phyloP scores from a whole-genome alignment of 2,888 invertebrate genomes.

The Unio pictorum region DNA sequence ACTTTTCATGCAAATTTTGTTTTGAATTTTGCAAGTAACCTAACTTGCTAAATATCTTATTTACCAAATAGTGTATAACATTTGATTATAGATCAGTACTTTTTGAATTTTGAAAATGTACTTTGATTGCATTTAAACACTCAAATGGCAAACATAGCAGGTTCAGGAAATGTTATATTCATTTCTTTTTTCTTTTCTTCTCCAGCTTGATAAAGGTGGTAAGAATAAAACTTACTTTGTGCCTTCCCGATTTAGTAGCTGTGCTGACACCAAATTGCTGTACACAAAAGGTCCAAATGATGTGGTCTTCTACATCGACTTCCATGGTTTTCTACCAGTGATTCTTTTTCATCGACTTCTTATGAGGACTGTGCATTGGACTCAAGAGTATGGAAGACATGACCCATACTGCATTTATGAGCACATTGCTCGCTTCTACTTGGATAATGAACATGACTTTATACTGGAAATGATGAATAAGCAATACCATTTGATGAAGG shows the following conservation, averaged over 20 bases:
- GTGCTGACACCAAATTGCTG: constrained; percentile 32
- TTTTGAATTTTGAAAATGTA: too few relatives aligned
- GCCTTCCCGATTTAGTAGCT: constrained; percentile 54
- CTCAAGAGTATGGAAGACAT: constrained; percentile 61
- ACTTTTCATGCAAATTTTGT: too few relatives aligned
- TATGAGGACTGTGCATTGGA: constrained; percentile 63
- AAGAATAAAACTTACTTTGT: constrained; percentile 56
- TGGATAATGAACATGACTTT: constrained; percentile 69
- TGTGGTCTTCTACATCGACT: constrained; percentile 66
- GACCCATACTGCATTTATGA: constrained; percentile 59
- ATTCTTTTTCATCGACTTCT: constrained; percentile 64
- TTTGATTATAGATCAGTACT: too few relatives aligned
- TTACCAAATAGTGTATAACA: too few relatives aligned
- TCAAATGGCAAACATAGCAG: too few relatives aligned
- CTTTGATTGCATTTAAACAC: too few relatives aligned
- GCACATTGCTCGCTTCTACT: constrained; percentile 60
- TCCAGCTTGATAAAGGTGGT: constrained; percentile 18
- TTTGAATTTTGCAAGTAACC: too few relatives aligned
- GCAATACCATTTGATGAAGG: constrained; percentile 63
- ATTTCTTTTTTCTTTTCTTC: too few relatives aligned
- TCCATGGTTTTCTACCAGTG: constrained; percentile 66
- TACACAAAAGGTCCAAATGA: constrained; percentile 50
- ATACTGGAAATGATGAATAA: constrained; percentile 54
- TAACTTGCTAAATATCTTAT: too few relatives aligned
- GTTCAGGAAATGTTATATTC: too few relatives aligned